Evolutionary conservation across 2,113 vertebrate genomes (phyloP).

Genomic region (Scopus umbretta): DNA sequence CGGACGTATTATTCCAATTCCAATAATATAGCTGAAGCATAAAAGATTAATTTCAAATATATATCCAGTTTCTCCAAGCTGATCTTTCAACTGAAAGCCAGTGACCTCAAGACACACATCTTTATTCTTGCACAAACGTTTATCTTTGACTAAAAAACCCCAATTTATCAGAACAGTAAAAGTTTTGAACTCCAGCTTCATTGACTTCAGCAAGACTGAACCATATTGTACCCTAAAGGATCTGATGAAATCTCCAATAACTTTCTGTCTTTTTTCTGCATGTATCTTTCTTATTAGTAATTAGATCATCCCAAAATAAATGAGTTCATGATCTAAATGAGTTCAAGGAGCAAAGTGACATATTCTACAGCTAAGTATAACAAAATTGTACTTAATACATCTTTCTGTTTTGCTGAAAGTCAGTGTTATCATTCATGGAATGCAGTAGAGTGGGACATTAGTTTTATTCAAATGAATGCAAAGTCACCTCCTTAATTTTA

Average conservation of each 20-base stretch:
- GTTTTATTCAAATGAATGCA: background rate
- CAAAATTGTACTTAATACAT: background rate
- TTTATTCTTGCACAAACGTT: background rate
- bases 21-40: background rate
- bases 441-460: background rate
- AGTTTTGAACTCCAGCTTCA: background rate
- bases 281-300: background rate
- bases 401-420: background rate
- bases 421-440: background rate
- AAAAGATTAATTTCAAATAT: background rate
- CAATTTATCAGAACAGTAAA: background rate
- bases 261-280: background rate
- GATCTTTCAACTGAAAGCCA: background rate
- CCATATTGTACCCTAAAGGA: background rate
- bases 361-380: background rate
- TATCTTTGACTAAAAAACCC: background rate
- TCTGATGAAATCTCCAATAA: background rate
- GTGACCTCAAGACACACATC: background rate
- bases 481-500: background rate
- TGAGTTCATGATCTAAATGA: background rate
- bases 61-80: background rate
- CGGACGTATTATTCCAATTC: background rate
- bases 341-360: background rate
- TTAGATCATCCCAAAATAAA: background rate
- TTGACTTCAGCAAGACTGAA: background rate